Evolutionary conservation across 2,888 invertebrate species (phyloP).

Genomic region (Orgyia antiqua): DNA sequence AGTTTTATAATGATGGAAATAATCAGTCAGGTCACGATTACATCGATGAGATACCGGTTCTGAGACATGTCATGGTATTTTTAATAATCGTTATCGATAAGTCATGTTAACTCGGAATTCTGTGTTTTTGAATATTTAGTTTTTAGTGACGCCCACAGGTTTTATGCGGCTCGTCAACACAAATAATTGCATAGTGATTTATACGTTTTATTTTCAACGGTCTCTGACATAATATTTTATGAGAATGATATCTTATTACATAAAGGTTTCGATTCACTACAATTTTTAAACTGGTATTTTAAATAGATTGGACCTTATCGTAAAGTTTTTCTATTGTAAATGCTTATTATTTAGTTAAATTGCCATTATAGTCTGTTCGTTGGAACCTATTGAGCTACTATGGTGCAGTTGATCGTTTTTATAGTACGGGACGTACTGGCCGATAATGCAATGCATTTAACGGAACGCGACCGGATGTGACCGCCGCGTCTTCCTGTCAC

Average conservation of each 20-base stretch:
- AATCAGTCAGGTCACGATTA: slow-evolving; percentile 50
- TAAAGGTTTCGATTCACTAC: too few relatives aligned
- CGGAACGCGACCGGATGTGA: slow-evolving; percentile 72
- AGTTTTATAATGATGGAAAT: slow-evolving; percentile 53
- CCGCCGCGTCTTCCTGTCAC: slow-evolving; percentile 77
- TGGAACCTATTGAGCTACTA: too few relatives aligned
- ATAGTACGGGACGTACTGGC: slow-evolving; percentile 37
- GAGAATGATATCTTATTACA: too few relatives aligned
- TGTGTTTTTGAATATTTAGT: slow-evolving; percentile 32
- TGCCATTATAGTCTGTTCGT: too few relatives aligned
- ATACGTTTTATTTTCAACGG: slow-evolving; percentile 26
- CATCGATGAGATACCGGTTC: slow-evolving; percentile 51
- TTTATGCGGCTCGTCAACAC: slow-evolving; percentile 15
- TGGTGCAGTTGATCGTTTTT: slow-evolving; percentile 36
- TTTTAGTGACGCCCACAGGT: slow-evolving; percentile 26
- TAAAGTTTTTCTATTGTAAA: too few relatives aligned
- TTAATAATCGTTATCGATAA: slow-evolving; percentile 54
- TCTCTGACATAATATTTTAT: too few relatives aligned
- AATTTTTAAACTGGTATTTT: too few relatives aligned
- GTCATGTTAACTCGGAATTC: slow-evolving; percentile 38
- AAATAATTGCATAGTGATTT: slow-evolving; percentile 25
- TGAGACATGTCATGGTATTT: slow-evolving; percentile 53
- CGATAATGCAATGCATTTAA: slow-evolving; percentile 59
- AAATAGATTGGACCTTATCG: too few relatives aligned
- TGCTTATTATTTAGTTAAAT: too few relatives aligned